Base-by-base conservation (phyloP, 2,797 vertebrate species). In the Orestias chungarensis region DNA sequence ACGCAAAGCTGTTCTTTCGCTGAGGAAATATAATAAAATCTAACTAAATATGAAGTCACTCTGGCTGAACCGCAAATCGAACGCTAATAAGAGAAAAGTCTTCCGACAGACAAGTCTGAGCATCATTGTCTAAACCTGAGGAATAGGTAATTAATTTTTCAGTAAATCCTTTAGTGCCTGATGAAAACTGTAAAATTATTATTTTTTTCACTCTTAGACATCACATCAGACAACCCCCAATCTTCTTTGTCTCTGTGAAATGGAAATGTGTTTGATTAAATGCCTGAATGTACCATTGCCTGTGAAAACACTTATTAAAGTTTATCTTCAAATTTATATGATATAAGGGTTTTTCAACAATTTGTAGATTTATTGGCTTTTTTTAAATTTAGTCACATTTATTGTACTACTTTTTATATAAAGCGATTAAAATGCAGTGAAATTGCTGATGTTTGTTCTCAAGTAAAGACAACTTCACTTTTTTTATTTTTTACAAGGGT, bases 91-190 rank as follows among this genome's bases (percentile, higher is more conserved):
- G 92, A 93, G 93, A 93, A 94, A 90, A 87, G 81, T 88, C 91
- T 91, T 94, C 90, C 82, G 42, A 92, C 87, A 93, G 91, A 93
- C 86, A 74, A 91, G 90, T 85, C 83, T 55, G 74, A 87, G 89
- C 87, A 89, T 93, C 94, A 90, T 92, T 94, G 92, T 95, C 91
- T 91, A 93, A 94, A 94, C 92, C 91, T 95, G 87, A 86, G 88
- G 89, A 91, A 93, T 91, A 85, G 88, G 89, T 92, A 95, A 95
- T 95, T 94, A 93, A 94, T 93, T 93, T 94, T 91, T 87, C 90
- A 92, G 88, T 86, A 93, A 93, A 93, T 94, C 89, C 91, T 92
- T 93, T 89, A 90, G 74, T 92, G 88, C 90, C 88, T 93, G 91
- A 93, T 90, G 89, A 94, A 92, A 91, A 91, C 88, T 82, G 88